A percentile compares a stretch with the other conserved stretches of the same genome.
Evolutionary conservation across 64 coral and sea anemone genomes (phyloP).

Genomic region (Pachyseris speciosa): DNA sequence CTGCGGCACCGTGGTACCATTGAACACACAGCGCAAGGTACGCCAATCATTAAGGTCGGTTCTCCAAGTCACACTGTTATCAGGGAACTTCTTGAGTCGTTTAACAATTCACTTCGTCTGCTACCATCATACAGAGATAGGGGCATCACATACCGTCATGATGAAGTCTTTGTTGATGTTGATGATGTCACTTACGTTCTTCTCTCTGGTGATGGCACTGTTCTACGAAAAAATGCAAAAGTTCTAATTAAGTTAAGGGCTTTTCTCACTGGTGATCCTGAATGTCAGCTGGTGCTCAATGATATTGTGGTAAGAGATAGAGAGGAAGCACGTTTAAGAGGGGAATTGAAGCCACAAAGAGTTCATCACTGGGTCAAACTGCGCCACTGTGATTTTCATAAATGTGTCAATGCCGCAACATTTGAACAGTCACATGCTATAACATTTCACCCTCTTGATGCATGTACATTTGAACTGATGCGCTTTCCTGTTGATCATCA

Average conservation of each 20-base stretch:
- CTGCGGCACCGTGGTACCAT: slow-evolving; percentile 75
- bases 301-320: slow-evolving; percentile 83
- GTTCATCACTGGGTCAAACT: slow-evolving; percentile 96
- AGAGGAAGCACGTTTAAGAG: slow-evolving; percentile 86
- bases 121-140: slow-evolving; percentile 94
- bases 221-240: slow-evolving; percentile 80
- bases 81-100: slow-evolving; percentile 81
- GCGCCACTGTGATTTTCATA: slow-evolving; percentile 77
- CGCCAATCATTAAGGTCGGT: slow-evolving; percentile 92
- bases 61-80: slow-evolving; percentile 79
- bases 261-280: slow-evolving; percentile 94
- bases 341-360: slow-evolving; percentile 86
- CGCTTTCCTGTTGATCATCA: slow-evolving; percentile 83
- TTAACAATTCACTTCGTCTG: slow-evolving; percentile 82
- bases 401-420: slow-evolving; percentile 64
- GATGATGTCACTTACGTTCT: slow-evolving; percentile 83
- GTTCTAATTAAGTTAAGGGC: slow-evolving; percentile 88
- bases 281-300: slow-evolving; percentile 94
- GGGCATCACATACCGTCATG: slow-evolving; percentile 86
- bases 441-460: slow-evolving; percentile 95
- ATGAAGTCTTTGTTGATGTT: slow-evolving; percentile 97
- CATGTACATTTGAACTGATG: slow-evolving; percentile 99
- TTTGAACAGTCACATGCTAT: slow-evolving; percentile 85
- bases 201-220: slow-evolving; percentile 76
- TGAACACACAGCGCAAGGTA: slow-evolving; percentile 83